These are phyloP conservation scores for Diprion similis DNA, from an alignment of 1,140 invertebrate species.

Conservation along the genomic window DNA sequence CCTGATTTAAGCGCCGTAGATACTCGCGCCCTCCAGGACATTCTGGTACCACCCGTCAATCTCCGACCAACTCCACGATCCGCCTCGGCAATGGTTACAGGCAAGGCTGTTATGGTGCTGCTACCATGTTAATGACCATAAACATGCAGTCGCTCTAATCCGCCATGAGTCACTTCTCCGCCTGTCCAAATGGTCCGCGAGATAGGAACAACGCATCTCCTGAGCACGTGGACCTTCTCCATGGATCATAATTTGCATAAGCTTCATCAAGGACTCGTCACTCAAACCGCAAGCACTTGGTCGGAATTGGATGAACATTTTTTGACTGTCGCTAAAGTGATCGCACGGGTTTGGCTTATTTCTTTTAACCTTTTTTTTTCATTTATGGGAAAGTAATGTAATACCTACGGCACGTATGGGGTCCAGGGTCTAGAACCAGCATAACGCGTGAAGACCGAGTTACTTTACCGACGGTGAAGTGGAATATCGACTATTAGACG, in stretches of 20 bases:
- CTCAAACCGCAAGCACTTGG: too few relatives aligned
- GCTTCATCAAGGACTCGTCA: too few relatives aligned
- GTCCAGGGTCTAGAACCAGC: neutral
- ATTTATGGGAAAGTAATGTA: too few relatives aligned
- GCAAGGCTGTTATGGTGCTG: constrained; percentile 55
- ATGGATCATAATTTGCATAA: too few relatives aligned
- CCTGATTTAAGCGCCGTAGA: constrained; percentile 21
- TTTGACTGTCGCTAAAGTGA: too few relatives aligned
- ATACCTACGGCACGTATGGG: neutral
- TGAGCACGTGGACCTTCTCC: too few relatives aligned
- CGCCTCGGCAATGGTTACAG: neutral
- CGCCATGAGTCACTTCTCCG: constrained; percentile 56
- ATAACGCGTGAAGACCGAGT: neutral
- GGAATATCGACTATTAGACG: neutral
- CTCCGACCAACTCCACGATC: neutral
- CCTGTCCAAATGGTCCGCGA: constrained; percentile 50
- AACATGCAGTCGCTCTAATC: constrained; percentile 60
- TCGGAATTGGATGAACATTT: too few relatives aligned
- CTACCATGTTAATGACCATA: constrained; percentile 61
- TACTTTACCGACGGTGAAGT: neutral
- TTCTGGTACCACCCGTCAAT: constrained; percentile 7
- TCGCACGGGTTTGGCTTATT: too few relatives aligned
- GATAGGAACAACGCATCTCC: constrained; percentile 39
- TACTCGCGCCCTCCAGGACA: constrained; percentile 10
- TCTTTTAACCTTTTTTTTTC: too few relatives aligned